A percentile compares a stretch with the other conserved stretches of the same genome.
These are phyloP conservation scores for Drosophila murphyi DNA, from an alignment of 1,140 invertebrate species.

Conservation along the genomic window DNA sequence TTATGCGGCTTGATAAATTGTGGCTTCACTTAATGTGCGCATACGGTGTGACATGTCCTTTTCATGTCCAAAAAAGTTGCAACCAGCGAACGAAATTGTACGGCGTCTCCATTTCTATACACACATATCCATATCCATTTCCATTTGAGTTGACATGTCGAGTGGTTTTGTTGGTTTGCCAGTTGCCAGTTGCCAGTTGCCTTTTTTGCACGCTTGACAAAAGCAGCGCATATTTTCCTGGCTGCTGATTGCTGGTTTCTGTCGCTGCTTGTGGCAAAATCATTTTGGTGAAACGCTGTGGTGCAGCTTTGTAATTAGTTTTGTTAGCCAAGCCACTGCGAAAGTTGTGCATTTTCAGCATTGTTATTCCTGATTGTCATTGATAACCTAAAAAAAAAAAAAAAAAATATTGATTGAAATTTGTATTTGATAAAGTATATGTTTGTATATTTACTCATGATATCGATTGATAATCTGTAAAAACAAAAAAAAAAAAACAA, in stretches of 20 bases:
- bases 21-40: constrained; percentile 82
- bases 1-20: constrained; percentile 82
- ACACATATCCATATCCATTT: constrained; percentile 27
- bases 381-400: neutral
- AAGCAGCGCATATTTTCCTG: constrained; percentile 55
- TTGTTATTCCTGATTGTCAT: neutral
- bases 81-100: neutral
- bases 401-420: neutral
- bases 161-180: constrained; percentile 72
- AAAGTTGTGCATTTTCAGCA: too few relatives aligned
- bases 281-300: constrained; percentile 64
- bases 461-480: neutral
- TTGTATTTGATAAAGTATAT: neutral
- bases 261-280: constrained; percentile 30
- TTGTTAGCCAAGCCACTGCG: constrained; percentile 33
- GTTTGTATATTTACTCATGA: too few relatives aligned
- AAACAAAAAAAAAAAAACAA: too few relatives aligned
- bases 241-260: constrained; percentile 33
- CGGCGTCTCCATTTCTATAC: neutral
- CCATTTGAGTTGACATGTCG: constrained; percentile 80
- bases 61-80: constrained; percentile 77
- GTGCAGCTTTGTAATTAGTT: constrained; percentile 76
- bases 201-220: constrained; percentile 75
- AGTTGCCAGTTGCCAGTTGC: constrained; percentile 26
- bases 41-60: constrained; percentile 82